Percentiles rank a stretch among this genome's conserved stretches.
Evolutionary conservation across 1,140 invertebrate genomes (phyloP).

Genomic region (Neodiprion fabricii): DNA sequence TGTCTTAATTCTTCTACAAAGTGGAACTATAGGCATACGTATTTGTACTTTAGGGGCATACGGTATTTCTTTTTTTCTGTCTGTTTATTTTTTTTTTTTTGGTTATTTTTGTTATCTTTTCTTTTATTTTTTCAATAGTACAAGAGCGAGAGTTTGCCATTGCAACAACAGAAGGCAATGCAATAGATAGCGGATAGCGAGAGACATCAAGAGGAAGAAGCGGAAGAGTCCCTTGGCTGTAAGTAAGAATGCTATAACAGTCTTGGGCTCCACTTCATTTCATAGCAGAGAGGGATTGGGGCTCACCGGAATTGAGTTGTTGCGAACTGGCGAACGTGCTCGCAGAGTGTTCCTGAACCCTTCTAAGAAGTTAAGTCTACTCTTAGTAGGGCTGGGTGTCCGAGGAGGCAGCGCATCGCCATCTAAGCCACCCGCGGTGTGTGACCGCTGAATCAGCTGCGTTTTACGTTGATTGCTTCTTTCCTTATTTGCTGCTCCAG

Average conservation of each 20-base stretch:
- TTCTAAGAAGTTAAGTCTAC: conserved; percentile 69
- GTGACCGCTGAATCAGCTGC: conserved; percentile 54
- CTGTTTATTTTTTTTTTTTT: conserved; percentile 20
- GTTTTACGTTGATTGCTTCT: conserved; percentile 53
- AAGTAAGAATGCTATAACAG: conserved; percentile 41
- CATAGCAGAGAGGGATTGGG: neutral
- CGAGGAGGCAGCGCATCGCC: conserved; percentile 42
- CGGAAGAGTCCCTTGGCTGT: conserved; percentile 54
- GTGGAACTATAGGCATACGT: neutral
- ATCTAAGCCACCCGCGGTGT: conserved; percentile 48
- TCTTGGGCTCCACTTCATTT: neutral
- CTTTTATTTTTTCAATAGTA: conserved; percentile 41
- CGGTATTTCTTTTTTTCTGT: conserved; percentile 15
- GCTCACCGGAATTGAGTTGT: conserved; percentile 55
- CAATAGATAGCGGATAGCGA: conserved; percentile 55
- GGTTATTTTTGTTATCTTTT: conserved; percentile 6
- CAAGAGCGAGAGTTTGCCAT: conserved; percentile 44
- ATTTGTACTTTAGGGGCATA: neutral
- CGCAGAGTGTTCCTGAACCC: conserved; percentile 68
- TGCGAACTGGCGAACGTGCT: conserved; percentile 56
- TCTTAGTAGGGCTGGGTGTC: conserved; percentile 65
- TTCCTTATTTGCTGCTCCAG: conserved; percentile 40
- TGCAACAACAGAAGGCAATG: conserved; percentile 53
- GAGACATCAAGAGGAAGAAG: conserved; percentile 58
- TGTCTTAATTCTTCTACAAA: conserved; percentile 6